phyloP scores from a whole-genome alignment of 2,113 vertebrate species.

The Gila orcuttii region DNA sequence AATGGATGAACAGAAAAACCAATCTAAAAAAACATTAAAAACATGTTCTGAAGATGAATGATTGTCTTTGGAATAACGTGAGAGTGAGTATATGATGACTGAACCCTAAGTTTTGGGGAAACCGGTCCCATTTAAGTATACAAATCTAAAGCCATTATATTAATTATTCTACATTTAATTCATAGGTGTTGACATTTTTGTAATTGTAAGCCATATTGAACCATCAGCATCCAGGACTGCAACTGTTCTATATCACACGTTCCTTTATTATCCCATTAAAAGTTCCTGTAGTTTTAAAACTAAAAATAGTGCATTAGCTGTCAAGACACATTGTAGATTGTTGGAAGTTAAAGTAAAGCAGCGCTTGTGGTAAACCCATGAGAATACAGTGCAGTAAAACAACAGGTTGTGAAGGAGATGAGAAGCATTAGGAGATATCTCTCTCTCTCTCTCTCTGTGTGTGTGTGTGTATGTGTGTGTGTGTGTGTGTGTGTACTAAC shows the following conservation, averaged over 20 bases:
- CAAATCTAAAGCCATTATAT: no score
- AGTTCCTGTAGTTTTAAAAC: conserved; percentile 4
- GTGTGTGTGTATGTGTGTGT: conserved; percentile 44
- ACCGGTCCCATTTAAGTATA: no score
- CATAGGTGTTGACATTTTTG: not conserved
- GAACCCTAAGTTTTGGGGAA: no score
- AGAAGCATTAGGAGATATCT: not conserved
- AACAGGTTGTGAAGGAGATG: conserved; percentile 33
- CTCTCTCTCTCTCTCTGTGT: not conserved
- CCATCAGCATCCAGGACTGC: not conserved
- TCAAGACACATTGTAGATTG: not conserved
- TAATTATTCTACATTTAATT: no score
- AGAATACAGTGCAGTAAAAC: not conserved
- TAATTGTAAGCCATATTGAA: not conserved
- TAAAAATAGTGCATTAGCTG: not conserved
- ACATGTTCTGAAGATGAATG: not conserved
- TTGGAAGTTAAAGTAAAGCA: not conserved
- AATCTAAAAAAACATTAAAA: no score
- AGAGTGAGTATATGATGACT: no score
- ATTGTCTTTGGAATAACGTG: no score
- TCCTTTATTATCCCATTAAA: not conserved
- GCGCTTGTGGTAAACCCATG: not conserved
- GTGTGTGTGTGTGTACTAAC: conserved; percentile 30
- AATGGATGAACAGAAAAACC: not conserved
- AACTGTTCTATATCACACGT: not conserved